A percentile compares a stretch with the other conserved stretches of the same genome.
Evolutionary conservation across 2,888 invertebrate species (phyloP).

Genomic region (Muscina levida): DNA sequence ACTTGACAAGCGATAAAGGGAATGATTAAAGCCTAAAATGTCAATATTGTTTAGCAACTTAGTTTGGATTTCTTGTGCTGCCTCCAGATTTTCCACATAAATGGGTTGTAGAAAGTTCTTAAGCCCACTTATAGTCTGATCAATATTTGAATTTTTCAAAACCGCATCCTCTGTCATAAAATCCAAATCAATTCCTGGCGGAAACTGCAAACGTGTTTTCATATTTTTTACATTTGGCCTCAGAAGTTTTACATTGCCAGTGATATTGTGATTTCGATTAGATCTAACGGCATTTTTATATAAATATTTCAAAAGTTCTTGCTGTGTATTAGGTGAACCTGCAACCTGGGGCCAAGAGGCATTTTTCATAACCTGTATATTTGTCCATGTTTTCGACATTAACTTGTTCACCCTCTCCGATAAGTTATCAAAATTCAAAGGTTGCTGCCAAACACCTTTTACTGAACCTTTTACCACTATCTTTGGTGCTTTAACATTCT

Average conservation of each 20-base stretch:
- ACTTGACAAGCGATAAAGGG: constrained; percentile 73
- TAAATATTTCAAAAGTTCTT: constrained; percentile 71
- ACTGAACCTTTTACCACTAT: constrained; percentile 70
- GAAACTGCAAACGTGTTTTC: constrained; percentile 67
- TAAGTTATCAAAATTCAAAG: constrained; percentile 55
- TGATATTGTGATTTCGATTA: constrained; percentile 70
- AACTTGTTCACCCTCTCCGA: constrained; percentile 60
- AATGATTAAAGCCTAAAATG: constrained; percentile 71
- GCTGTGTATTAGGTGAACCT: constrained; percentile 47
- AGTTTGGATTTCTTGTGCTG: constrained; percentile 43
- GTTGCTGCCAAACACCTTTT: constrained; percentile 56
- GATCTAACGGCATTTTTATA: constrained; percentile 72
- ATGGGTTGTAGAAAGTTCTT: constrained; percentile 67
- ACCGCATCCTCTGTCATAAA: constrained; percentile 73
- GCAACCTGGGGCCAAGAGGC: constrained; percentile 67
- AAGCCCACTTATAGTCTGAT: constrained; percentile 68
- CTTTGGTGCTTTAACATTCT: constrained; percentile 70
- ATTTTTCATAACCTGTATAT: constrained; percentile 71
- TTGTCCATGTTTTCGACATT: constrained; percentile 68
- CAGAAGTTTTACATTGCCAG: constrained; percentile 71
- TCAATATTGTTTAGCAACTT: constrained; percentile 71
- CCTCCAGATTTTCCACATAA: constrained; percentile 61
- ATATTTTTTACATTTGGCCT: constrained; percentile 69
- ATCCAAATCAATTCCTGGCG: constrained; percentile 69
- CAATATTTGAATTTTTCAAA: constrained; percentile 57